phyloP scores from a whole-genome alignment of 2,797 vertebrate genomes.

The Dromococcyx pavoninus region DNA sequence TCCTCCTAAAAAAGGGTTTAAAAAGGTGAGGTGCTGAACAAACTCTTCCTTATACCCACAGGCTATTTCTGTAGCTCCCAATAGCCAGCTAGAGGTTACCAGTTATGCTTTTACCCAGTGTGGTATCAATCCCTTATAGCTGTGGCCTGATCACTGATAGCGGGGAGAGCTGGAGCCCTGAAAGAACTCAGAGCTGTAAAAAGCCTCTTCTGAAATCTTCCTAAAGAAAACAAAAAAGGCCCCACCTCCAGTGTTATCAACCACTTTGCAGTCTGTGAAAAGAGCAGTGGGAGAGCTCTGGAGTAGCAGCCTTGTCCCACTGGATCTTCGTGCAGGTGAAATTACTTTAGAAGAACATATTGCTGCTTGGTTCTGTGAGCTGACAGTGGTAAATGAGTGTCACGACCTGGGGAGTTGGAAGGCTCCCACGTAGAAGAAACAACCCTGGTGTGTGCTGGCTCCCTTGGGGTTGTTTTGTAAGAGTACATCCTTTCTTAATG shows the following conservation, averaged over 20 bases:
- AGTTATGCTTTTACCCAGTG: background rate
- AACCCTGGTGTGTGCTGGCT: background rate
- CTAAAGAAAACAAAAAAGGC: background rate
- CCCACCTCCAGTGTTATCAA: background rate
- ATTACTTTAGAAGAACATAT: background rate
- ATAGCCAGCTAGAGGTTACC: background rate
- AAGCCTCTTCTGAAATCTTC: background rate
- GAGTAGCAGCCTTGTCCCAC: background rate
- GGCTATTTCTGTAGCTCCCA: conserved; percentile 25
- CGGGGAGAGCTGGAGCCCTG: background rate
- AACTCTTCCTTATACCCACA: background rate
- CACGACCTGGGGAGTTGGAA: background rate
- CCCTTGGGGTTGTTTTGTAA: too few relatives aligned
- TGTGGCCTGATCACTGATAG: background rate
- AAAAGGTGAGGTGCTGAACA: conserved; percentile 48
- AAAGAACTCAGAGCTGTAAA: background rate
- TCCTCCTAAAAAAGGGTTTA: conserved; percentile 43
- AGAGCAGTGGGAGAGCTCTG: background rate
- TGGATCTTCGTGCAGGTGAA: background rate
- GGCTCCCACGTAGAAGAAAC: background rate
- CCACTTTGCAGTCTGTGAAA: background rate
- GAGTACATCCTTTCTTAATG: too few relatives aligned
- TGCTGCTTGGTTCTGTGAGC: background rate
- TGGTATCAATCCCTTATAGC: background rate
- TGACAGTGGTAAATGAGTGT: background rate